Conservation (phyloP, 2,888 invertebrate species). For the Drosophila monieri region DNA sequence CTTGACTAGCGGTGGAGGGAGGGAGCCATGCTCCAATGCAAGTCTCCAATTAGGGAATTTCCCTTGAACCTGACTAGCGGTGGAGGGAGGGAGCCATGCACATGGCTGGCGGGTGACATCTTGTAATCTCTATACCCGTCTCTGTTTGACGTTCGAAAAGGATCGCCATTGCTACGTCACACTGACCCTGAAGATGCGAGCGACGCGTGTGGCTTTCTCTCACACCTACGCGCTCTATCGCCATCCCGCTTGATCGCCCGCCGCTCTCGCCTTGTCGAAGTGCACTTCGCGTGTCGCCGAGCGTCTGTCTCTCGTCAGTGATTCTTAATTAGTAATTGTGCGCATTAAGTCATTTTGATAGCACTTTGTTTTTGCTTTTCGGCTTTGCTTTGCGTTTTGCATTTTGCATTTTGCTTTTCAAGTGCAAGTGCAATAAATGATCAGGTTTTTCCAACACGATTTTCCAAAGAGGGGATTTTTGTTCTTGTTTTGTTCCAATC, state of each 20-base stretch:
- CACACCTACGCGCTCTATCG: conserved; percentile 9
- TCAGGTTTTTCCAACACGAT: conserved; percentile 4
- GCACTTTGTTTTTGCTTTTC: conserved; percentile 1
- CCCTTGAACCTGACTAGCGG: conserved; percentile 26
- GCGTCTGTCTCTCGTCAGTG: not conserved
- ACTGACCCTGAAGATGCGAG: not conserved
- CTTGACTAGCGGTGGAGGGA: conserved; percentile 7
- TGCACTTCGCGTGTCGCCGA: conserved; percentile 5
- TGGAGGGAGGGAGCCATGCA: too few species aligned
- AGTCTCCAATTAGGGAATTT: conserved; percentile 11
- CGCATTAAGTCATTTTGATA: conserved; percentile 47
- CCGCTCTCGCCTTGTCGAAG: not conserved
- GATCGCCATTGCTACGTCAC: not conserved
- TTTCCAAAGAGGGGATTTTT: conserved; percentile 12
- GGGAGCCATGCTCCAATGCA: conserved; percentile 3
- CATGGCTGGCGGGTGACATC: not conserved
- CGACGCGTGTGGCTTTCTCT: conserved; percentile 16
- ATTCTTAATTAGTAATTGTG: conserved; percentile 62
- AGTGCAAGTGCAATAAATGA: conserved; percentile 40
- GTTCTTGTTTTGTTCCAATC: not conserved
- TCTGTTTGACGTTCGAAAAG: not conserved
- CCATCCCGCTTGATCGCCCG: not conserved
- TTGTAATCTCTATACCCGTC: too few species aligned
- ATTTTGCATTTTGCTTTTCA: conserved; percentile 16
- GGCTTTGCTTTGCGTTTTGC: conserved; percentile 12